Percentiles rank a stretch among this genome's conserved stretches.
These are phyloP conservation scores for Desoria tigrina DNA, from an alignment of 2,888 invertebrate genomes.

Conservation along the genomic window DNA sequence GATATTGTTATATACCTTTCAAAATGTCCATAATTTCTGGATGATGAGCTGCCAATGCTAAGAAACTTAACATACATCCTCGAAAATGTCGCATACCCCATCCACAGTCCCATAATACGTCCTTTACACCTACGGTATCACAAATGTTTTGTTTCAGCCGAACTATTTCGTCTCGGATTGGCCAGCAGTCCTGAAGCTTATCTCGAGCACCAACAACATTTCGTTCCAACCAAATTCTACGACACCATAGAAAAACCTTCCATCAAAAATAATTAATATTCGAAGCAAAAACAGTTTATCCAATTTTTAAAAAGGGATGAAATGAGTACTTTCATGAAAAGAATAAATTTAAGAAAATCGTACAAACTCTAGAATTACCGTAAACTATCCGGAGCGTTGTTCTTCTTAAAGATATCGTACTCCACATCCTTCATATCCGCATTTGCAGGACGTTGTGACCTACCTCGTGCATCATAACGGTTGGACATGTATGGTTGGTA, in stretches of 20 bases:
- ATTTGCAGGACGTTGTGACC: slow-evolving; percentile 12
- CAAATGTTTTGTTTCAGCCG: slow-evolving; percentile 66
- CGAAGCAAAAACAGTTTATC: background rate
- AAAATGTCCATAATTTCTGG: slow-evolving; percentile 69
- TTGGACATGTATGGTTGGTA: no score
- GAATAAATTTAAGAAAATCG: no score
- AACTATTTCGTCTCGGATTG: slow-evolving; percentile 73
- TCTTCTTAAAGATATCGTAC: slow-evolving; percentile 30
- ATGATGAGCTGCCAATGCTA: slow-evolving; percentile 74
- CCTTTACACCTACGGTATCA: slow-evolving; percentile 62
- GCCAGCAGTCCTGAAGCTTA: slow-evolving; percentile 67
- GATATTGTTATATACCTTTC: slow-evolving; percentile 56
- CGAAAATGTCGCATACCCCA: slow-evolving; percentile 87
- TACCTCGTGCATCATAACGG: background rate
- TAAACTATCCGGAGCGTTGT: slow-evolving; percentile 34
- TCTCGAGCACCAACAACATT: slow-evolving; percentile 70
- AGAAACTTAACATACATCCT: slow-evolving; percentile 84
- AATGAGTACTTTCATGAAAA: no score
- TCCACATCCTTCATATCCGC: slow-evolving; percentile 12
- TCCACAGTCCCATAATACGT: slow-evolving; percentile 76
- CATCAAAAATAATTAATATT: no score
- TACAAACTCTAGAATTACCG: slow-evolving; percentile 30
- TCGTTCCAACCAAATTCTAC: slow-evolving; percentile 71
- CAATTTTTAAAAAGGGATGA: no score
- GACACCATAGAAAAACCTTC: slow-evolving; percentile 49